Evolutionary conservation across 2,113 vertebrate genomes (phyloP).

Genomic region (Reinhardtius hippoglossoides): DNA sequence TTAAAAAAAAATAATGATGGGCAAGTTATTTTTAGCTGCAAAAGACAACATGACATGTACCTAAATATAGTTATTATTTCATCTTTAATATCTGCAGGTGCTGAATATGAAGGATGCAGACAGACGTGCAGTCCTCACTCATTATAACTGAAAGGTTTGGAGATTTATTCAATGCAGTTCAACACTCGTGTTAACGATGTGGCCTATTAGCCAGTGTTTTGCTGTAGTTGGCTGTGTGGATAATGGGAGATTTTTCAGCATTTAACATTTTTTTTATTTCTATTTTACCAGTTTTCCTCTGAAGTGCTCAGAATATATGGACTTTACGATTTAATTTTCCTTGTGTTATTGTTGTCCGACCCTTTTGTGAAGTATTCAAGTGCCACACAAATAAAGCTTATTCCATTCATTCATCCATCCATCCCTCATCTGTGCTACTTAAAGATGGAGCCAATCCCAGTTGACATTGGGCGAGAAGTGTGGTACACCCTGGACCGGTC

Average conservation of each 20-base stretch:
- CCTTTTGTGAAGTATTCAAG: too few species aligned
- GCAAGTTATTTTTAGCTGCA: constrained; percentile 42
- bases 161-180: neutral
- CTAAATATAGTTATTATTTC: constrained; percentile 46
- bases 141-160: neutral
- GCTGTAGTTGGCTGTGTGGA: neutral
- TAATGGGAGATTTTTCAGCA: too few species aligned
- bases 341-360: too few species aligned
- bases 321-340: too few species aligned
- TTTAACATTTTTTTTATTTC: too few species aligned
- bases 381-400: too few species aligned
- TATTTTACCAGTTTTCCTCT: neutral
- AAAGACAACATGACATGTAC: constrained; percentile 20
- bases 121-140: neutral
- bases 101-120: neutral
- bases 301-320: neutral
- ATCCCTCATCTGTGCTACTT: too few species aligned
- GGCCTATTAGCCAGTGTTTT: neutral
- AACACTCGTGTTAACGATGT: neutral
- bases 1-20: neutral
- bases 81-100: constrained; percentile 32
- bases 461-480: too few species aligned
- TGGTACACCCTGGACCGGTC: too few species aligned
- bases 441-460: too few species aligned
- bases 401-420: too few species aligned